These are phyloP conservation scores for Crossocerus cetratus DNA, from an alignment of 2,888 invertebrate genomes.

Conservation along the genomic window DNA sequence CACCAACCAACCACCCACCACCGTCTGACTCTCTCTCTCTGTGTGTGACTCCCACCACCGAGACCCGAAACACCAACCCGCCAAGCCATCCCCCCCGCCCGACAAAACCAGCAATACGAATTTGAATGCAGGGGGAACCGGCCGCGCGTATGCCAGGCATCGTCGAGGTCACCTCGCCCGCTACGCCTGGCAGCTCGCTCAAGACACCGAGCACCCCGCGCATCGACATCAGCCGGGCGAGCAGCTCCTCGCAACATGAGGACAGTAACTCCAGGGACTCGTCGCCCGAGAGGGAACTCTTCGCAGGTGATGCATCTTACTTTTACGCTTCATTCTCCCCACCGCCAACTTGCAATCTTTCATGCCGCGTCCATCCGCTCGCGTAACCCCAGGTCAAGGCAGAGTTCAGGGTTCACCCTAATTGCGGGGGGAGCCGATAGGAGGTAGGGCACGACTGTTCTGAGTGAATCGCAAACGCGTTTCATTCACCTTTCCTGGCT, in stretches of 20 bases:
- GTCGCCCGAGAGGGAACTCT: constrained; percentile 90
- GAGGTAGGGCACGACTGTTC: no score
- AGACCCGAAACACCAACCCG: background rate
- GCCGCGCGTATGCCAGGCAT: constrained; percentile 77
- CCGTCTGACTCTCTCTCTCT: background rate
- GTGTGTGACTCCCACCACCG: background rate
- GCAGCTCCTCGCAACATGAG: constrained; percentile 90
- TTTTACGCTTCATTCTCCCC: background rate
- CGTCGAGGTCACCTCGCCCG: constrained; percentile 75
- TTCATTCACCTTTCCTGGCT: background rate
- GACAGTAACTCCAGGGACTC: constrained; percentile 86
- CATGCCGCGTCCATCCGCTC: background rate
- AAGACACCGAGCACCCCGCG: constrained; percentile 88
- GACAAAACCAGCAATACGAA: constrained; percentile 59
- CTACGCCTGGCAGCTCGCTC: constrained; percentile 74
- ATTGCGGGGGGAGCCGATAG: no score
- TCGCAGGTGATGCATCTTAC: constrained; percentile 78
- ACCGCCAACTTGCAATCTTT: background rate
- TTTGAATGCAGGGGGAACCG: constrained; percentile 72
- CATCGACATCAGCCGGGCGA: constrained; percentile 93
- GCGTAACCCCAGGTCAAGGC: no score
- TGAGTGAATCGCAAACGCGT: no score
- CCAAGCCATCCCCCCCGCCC: constrained; percentile 37
- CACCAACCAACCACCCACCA: constrained; percentile 21
- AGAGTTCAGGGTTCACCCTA: no score